A percentile compares a stretch with the other conserved stretches of the same genome.
Evolutionary conservation across 2,113 vertebrate genomes (phyloP).

Genomic region (Probosciger aterrimus): DNA sequence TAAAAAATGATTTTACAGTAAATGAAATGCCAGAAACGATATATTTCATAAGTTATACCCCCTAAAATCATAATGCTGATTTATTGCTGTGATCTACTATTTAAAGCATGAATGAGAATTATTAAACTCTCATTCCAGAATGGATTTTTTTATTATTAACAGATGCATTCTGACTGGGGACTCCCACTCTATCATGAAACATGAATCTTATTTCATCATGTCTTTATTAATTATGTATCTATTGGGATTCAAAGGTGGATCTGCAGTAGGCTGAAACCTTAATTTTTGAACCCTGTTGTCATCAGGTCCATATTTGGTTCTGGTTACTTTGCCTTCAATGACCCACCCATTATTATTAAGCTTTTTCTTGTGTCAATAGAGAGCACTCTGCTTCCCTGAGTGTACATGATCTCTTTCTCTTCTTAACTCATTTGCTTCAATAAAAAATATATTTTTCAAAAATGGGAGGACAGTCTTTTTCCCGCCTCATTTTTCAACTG

Average conservation of each 20-base stretch:
- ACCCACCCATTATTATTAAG: neutral
- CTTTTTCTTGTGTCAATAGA: slow-evolving; percentile 38
- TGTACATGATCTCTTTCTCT: neutral
- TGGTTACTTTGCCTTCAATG: neutral
- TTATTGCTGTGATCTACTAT: slow-evolving; percentile 67
- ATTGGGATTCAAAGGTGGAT: neutral
- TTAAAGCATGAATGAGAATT: slow-evolving; percentile 66
- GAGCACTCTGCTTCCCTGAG: neutral
- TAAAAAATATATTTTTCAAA: slow-evolving; percentile 66
- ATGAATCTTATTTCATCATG: slow-evolving; percentile 35
- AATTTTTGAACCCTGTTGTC: slow-evolving; percentile 19
- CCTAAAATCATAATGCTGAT: slow-evolving; percentile 63
- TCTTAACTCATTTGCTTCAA: slow-evolving; percentile 49
- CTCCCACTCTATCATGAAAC: slow-evolving; percentile 41
- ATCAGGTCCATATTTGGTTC: neutral
- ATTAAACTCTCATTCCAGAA: slow-evolving; percentile 67
- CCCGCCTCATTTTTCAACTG: slow-evolving; percentile 71
- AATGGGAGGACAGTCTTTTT: slow-evolving; percentile 38
- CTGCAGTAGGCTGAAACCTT: neutral
- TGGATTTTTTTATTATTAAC: slow-evolving; percentile 71
- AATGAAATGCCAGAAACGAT: slow-evolving; percentile 66
- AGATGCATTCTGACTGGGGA: slow-evolving; percentile 59
- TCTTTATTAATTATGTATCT: slow-evolving; percentile 37
- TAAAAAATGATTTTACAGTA: slow-evolving; percentile 19
- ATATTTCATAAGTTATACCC: slow-evolving; percentile 45